Evolutionary conservation across 2,113 vertebrate genomes (phyloP).

Genomic region (Bos taurus): DNA sequence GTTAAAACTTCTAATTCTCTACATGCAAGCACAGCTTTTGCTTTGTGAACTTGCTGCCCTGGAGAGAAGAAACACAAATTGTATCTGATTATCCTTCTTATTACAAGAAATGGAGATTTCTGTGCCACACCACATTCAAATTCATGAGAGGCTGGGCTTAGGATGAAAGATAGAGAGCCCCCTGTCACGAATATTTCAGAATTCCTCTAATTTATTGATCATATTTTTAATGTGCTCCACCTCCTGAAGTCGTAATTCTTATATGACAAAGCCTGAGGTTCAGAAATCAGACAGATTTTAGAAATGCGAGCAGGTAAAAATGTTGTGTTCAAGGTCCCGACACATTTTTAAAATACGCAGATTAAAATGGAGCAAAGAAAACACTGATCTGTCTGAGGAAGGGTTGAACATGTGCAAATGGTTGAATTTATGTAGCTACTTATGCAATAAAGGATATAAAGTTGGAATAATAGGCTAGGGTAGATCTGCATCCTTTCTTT

Average conservation of each 20-base stretch:
- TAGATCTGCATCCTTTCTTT: not conserved
- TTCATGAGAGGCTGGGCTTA: not conserved
- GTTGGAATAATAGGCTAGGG: not conserved
- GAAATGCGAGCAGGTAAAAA: slow-evolving; percentile 33
- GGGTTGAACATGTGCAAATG: not conserved
- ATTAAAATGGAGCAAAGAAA: slow-evolving; percentile 8
- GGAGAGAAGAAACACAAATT: not conserved
- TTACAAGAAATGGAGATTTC: not conserved
- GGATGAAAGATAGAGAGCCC: not conserved
- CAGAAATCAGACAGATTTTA: slow-evolving; percentile 3
- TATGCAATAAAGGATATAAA: not conserved
- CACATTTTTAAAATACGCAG: slow-evolving; percentile 30
- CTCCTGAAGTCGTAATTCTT: slow-evolving; percentile 22
- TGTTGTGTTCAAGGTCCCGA: not conserved
- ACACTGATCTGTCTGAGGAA: not conserved
- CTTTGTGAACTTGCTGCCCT: not conserved
- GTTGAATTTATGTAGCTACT: not conserved
- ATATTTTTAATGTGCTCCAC: slow-evolving; percentile 11
- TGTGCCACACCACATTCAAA: not conserved
- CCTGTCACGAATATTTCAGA: not conserved
- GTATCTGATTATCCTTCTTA: not conserved
- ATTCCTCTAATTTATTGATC: not conserved
- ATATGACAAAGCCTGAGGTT: not conserved
- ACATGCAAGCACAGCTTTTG: not conserved
- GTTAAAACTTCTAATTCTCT: not conserved